Evolutionary conservation across 2,888 invertebrate genomes (phyloP), one percentile per base, ranked within the genome.

Genomic region (Chalcosyrphus nemorum): DNA sequence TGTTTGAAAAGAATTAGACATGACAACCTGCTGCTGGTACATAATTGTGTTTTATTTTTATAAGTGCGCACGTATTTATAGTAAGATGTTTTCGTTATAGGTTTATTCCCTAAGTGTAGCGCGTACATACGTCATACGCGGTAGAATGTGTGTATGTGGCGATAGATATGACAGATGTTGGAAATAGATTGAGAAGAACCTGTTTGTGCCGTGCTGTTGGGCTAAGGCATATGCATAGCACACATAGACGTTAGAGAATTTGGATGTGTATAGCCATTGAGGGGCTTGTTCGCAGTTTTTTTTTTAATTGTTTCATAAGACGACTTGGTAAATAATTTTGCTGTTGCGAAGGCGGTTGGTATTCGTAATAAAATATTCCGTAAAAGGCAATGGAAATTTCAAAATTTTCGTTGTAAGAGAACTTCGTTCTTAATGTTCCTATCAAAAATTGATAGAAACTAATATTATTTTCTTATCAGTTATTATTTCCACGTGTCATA

Each of bases 261-360:
- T 24, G 47, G 19, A 4, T 45, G n/a, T 63, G 21, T 57, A 21
- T 35, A 24, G 2, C n/a, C 4, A 19, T 41, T 50, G 19, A 35
- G 59, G 71, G 59, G 59, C 71, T 50, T 50, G 71, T 59, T 57
- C 27, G 17, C 0, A n/a, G 13, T 29, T 19, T 68, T 29, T 43
- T 45, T 43, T 15, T 41, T 38, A 13, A 17, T 9, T 21, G 56
- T 57, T 57, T 38, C 21, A n/a, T 21, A 21, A 57, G n/a, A 45
- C 19, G 9, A 2, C 3, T 1, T 9, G 45, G 2, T 9, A 45
- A n/a, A 45, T 19, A 11, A 19, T 9, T 45, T 19, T 19, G 19
- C 19, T 19, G 41, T 43, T 43, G 41, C 17, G 17, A 15, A 41
- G 41, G 17, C 0, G 38, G n/a, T 38, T 6, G 41, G 17, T 41